phyloP scores from a whole-genome alignment of 2,797 vertebrate species.

The Ctenochaetus hawaiiensis region DNA sequence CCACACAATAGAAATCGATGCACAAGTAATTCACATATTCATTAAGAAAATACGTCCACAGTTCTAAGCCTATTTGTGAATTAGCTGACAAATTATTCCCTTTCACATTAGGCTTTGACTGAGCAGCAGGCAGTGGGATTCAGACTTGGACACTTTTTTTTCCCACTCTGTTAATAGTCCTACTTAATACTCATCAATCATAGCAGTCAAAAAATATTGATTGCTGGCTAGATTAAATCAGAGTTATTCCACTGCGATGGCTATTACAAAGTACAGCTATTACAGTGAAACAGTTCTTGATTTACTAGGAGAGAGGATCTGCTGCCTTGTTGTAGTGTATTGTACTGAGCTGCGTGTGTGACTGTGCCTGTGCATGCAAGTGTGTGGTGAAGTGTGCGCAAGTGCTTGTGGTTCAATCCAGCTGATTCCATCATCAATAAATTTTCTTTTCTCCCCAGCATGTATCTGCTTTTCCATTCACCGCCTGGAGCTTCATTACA shows the following conservation, averaged over 20 bases:
- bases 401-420: slow-evolving; percentile 17
- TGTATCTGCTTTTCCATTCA: slow-evolving; percentile 49
- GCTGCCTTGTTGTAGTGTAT: slow-evolving; percentile 47
- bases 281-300: slow-evolving; percentile 80
- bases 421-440: slow-evolving; percentile 54
- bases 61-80: slow-evolving; percentile 83
- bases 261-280: slow-evolving; percentile 84
- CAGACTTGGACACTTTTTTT: slow-evolving; percentile 78
- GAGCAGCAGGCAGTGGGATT: slow-evolving; percentile 73
- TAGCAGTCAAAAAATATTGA: slow-evolving; percentile 86
- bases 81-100: slow-evolving; percentile 83
- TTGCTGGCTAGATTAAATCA: slow-evolving; percentile 84
- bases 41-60: slow-evolving; percentile 84
- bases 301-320: slow-evolving; percentile 67
- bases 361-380: not conserved
- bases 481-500: slow-evolving; percentile 52
- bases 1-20: slow-evolving; percentile 86
- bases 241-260: slow-evolving; percentile 82
- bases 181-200: slow-evolving; percentile 86
- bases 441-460: slow-evolving; percentile 47
- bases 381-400: not conserved
- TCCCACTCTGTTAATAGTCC: slow-evolving; percentile 80
- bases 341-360: slow-evolving; percentile 17
- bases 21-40: slow-evolving; percentile 86
- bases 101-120: slow-evolving; percentile 81